Evolutionary conservation across 2,797 vertebrate genomes (phyloP).

Genomic region (Oryzias dopingdopingensis): DNA sequence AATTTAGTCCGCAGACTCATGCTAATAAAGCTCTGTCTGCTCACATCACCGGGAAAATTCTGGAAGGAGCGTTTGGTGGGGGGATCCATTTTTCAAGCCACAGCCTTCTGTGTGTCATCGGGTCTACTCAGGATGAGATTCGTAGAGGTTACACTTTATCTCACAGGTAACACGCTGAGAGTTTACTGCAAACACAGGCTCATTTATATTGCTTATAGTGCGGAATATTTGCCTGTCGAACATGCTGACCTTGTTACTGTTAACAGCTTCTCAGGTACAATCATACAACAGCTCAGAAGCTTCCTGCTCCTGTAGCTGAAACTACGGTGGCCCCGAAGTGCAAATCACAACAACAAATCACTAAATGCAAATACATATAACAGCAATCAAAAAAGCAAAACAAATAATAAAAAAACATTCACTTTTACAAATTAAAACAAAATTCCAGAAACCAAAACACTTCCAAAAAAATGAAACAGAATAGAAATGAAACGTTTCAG

Average conservation of each 20-base stretch:
- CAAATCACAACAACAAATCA: too few species aligned
- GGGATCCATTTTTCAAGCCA: slow-evolving; percentile 43
- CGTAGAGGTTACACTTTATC: slow-evolving; percentile 75
- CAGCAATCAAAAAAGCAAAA: too few species aligned
- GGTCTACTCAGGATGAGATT: slow-evolving; percentile 57
- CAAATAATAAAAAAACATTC: too few species aligned
- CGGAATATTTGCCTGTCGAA: slow-evolving; percentile 72
- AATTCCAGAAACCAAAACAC: too few species aligned
- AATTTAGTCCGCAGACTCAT: slow-evolving; percentile 42
- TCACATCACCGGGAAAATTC: slow-evolving; percentile 12
- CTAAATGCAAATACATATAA: too few species aligned
- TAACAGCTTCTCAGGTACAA: slow-evolving; percentile 58
- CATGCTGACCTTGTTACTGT: slow-evolving; percentile 89
- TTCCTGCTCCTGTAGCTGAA: slow-evolving; percentile 41
- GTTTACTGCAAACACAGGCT: slow-evolving; percentile 74
- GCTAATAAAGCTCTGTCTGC: slow-evolving; percentile 37
- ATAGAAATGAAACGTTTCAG: too few species aligned
- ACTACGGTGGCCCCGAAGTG: too few species aligned
- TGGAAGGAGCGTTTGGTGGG: not conserved
- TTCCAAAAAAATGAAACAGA: too few species aligned
- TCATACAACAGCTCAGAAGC: slow-evolving; percentile 35
- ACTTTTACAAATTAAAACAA: too few species aligned
- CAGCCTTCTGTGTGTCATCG: slow-evolving; percentile 19
- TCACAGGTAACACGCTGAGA: slow-evolving; percentile 69
- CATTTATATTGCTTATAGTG: slow-evolving; percentile 81